Evolutionary conservation across 2,888 invertebrate species (phyloP).

Genomic region (Syritta pipiens): DNA sequence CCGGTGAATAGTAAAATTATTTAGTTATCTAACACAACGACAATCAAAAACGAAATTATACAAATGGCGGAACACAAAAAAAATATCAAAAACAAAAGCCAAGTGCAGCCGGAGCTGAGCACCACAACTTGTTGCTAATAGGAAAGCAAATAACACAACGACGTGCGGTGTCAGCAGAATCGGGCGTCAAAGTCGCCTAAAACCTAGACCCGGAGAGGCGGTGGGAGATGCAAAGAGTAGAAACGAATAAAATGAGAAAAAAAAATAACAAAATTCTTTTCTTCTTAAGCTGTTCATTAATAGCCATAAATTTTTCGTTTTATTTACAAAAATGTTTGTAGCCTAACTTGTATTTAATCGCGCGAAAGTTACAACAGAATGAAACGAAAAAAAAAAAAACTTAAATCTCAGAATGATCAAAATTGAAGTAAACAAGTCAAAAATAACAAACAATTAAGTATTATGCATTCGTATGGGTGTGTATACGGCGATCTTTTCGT

Average conservation of each 20-base stretch:
- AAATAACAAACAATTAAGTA: conserved; percentile 58
- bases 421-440: conserved; percentile 40
- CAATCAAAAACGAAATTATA: conserved; percentile 23
- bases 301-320: conserved; percentile 38
- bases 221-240: neutral
- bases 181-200: neutral
- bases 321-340: conserved; percentile 66
- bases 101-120: conserved; percentile 4
- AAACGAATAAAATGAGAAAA: neutral
- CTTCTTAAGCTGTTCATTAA: conserved; percentile 43
- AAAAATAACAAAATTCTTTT: conserved; percentile 5
- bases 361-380: neutral
- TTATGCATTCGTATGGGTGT: conserved; percentile 18
- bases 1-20: conserved; percentile 29
- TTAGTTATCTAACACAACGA: conserved; percentile 28
- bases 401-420: conserved; percentile 17
- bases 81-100: neutral
- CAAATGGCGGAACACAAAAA: neutral
- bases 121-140: conserved; percentile 44
- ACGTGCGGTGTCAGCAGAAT: conserved; percentile 14
- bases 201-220: neutral
- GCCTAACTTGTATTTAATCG: neutral
- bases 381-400: conserved; percentile 4
- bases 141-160: conserved; percentile 10
- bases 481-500: neutral